These are phyloP conservation scores for Plebejus melissa DNA, from an alignment of 2,888 invertebrate species.

Conservation along the genomic window DNA sequence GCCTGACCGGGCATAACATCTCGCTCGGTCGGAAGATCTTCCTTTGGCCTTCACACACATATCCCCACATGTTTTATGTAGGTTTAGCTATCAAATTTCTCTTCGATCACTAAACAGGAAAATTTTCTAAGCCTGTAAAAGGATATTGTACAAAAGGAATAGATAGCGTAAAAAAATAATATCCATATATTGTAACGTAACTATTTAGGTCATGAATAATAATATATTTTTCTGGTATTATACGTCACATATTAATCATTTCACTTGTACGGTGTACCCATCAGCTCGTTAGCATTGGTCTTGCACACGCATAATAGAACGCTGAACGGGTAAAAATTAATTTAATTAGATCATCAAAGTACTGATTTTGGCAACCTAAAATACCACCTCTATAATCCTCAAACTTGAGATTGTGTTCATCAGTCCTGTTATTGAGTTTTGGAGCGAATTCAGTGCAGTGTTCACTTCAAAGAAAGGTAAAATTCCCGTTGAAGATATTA, in stretches of 20 bases:
- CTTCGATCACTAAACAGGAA: neutral
- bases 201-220: neutral
- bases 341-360: too few species aligned
- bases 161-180: neutral
- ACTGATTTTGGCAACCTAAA: too few species aligned
- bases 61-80: too few species aligned
- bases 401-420: neutral
- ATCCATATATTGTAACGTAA: neutral
- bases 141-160: neutral
- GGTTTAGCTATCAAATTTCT: neutral
- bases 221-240: neutral
- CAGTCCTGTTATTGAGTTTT: neutral
- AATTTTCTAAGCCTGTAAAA: neutral
- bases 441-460: neutral
- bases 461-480: neutral
- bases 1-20: too few species aligned
- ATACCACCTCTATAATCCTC: neutral
- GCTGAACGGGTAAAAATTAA: too few species aligned
- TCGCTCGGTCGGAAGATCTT: too few species aligned
- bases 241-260: too few species aligned
- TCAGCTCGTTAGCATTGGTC: too few species aligned
- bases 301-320: too few species aligned
- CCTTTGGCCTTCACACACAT: too few species aligned
- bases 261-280: too few species aligned
- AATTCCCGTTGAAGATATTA: neutral